Base-by-base conservation (phyloP, 2,888 invertebrate genomes). In the Heterodera filipjevi region DNA sequence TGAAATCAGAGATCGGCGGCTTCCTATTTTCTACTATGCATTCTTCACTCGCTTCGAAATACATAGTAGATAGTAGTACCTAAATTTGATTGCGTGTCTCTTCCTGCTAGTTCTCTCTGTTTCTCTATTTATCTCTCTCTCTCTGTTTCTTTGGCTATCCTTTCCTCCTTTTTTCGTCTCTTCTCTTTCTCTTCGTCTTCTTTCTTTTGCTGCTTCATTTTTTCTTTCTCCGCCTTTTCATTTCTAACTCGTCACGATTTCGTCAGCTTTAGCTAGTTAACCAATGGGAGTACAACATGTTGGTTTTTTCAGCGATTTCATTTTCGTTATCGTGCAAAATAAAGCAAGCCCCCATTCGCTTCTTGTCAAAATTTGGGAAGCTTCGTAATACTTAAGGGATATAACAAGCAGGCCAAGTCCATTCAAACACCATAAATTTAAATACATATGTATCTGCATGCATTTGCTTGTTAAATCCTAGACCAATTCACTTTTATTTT, bases 211-310 rank as follows among this genome's bases (percentile, higher is more conserved):
- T n/a, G n/a, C n/a, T n/a, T n/a, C n/a, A 10, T 27, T 71, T 32
- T 39, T 19, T 19, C 59, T n/a, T n/a, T 22, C 35, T 22, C 22
- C 19, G 3, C 22, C 19, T 0, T 44, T 72, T 35, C 59, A 19
- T 19, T 12, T 19, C n/a, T n/a, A n/a, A n/a, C n/a, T 71, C 30
- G 33, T 73, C 33, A 32, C 44, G 27, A n/a, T 32, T 39, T 75
- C 68, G 75, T 59, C 30, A 53, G 46, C 46, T 44, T 32, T 59
- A 16, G 12, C 30, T 19, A 59, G 33, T 53, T 64, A 39, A 22
- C 75, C 75, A 75, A 75, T 75, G 44, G 68, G 44, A 27, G 53
- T 46, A 10, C 66, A 49, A 75, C 75, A 75, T 66, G 75, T 75
- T 68, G 68, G 68, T 8, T 68, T 33, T 68, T 22, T 22, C n/a